Base-by-base conservation (phyloP, 2,888 invertebrate species). In the Gnatocerus cornutus region DNA sequence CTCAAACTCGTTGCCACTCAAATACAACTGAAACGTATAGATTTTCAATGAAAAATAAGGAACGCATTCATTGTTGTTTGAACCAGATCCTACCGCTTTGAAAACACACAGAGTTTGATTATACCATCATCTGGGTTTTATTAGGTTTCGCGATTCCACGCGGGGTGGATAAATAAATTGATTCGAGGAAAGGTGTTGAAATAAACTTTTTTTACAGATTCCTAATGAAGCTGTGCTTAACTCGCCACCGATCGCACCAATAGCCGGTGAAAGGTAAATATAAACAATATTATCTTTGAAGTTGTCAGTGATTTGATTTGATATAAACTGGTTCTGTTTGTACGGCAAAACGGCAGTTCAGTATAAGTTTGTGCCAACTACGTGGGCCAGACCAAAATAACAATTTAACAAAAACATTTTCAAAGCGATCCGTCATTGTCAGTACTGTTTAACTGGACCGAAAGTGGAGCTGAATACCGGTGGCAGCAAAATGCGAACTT, bases 211-310 rank as follows among this genome's bases (percentile, higher is more conserved):
- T 71, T 83, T 79, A 73, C 84, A 90, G 90, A 82, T 90, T 75
- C 87, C 90, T 13, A 87, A 87, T 76, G 90, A 90, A 71, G 88
- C 89, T 0, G 76, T 90, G 70, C 85, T 89, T 84, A 87, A 87
- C 62, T 87, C 88, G 16, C 87, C 88, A 0, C 87, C 88, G 12
- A 79, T 87, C 68, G 84, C 87, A 37, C 86, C 86, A 0, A 71
- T 76, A 63, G 71, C 69, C 0, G 87, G 87, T 0, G 89, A 89
- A 73, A 88, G 88, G 89, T 89, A 83, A 53, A 29, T 10, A 50
- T 30, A 50, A 30, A 30, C 30, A 30, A 8, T 21, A 21, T 21
- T 21, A n/a, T n/a, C n/a, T n/a, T n/a, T n/a, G n/a, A n/a, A n/a
- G n/a, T n/a, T n/a, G n/a, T n/a, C n/a, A n/a, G n/a, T n/a, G n/a